phyloP scores from a whole-genome alignment of 2,113 vertebrate genomes.

The Columba livia region DNA sequence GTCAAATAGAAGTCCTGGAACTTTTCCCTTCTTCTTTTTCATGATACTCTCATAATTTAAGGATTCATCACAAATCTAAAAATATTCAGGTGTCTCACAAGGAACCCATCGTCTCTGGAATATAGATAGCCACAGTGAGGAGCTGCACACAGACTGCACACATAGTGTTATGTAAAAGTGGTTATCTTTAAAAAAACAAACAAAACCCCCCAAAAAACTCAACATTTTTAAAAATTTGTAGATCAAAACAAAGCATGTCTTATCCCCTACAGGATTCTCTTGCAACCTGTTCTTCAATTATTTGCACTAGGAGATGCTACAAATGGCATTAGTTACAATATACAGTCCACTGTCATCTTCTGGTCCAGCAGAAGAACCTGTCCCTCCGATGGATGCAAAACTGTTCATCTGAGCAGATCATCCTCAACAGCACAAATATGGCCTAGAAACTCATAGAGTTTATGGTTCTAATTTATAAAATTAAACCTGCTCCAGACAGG shows the following conservation, averaged over 20 bases:
- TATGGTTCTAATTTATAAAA: conserved; percentile 82
- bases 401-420: conserved; percentile 76
- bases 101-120: conserved; percentile 2
- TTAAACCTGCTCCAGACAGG: conserved; percentile 81
- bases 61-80: conserved; percentile 26
- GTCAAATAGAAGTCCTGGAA: neutral
- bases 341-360: conserved; percentile 61
- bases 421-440: conserved; percentile 74
- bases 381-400: conserved; percentile 67
- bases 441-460: conserved; percentile 83
- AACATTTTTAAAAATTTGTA: conserved; percentile 5
- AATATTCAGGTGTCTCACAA: conserved; percentile 7
- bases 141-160: conserved; percentile 47
- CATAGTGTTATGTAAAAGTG: conserved; percentile 48
- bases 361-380: conserved; percentile 74
- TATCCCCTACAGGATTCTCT: conserved; percentile 45
- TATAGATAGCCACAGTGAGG: conserved; percentile 50
- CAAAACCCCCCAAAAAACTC: too few relatives aligned
- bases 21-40: conserved; percentile 14
- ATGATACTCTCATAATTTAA: conserved; percentile 11
- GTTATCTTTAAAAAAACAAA: conserved; percentile 11
- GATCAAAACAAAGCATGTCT: conserved; percentile 38
- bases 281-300: conserved; percentile 49
- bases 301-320: conserved; percentile 55
- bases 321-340: conserved; percentile 54